Conservation (phyloP, 2,113 vertebrate species). For the Pelmatolapia mariae region DNA sequence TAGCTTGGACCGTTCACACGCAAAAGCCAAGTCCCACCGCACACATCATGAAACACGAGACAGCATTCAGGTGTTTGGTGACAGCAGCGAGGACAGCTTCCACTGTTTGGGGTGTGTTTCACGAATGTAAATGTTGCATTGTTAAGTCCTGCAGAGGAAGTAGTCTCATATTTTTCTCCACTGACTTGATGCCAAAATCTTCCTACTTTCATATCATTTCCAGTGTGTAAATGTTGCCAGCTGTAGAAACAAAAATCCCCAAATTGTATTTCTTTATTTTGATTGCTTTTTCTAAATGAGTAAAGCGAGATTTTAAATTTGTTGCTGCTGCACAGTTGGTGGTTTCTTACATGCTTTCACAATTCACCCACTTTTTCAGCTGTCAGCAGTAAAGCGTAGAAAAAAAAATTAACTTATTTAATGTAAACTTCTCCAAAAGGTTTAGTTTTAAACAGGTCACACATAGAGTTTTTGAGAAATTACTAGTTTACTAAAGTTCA, state of each 20-base stretch:
- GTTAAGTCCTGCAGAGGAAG: not conserved
- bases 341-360: not conserved
- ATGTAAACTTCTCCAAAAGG: not conserved
- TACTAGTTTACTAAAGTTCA: not conserved
- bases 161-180: not conserved
- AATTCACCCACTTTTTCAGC: not conserved
- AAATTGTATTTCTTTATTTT: not conserved
- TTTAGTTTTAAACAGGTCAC: not conserved
- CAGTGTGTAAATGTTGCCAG: not conserved
- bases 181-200: not conserved
- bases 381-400: not conserved
- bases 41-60: slow-evolving; percentile 39
- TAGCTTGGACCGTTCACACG: slow-evolving; percentile 55
- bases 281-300: not conserved
- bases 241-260: not conserved
- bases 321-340: rapidly evolving
- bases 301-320: not conserved
- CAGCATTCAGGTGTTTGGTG: slow-evolving; percentile 26
- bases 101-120: not conserved
- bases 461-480: not conserved
- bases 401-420: rapidly evolving
- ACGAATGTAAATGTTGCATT: not conserved
- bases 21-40: slow-evolving; percentile 26
- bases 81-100: not conserved
- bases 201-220: not conserved